Evolutionary conservation across 2,888 invertebrate genomes (phyloP), one percentile per base, ranked within the genome.

Genomic region (Leptura quadrifasciata): DNA sequence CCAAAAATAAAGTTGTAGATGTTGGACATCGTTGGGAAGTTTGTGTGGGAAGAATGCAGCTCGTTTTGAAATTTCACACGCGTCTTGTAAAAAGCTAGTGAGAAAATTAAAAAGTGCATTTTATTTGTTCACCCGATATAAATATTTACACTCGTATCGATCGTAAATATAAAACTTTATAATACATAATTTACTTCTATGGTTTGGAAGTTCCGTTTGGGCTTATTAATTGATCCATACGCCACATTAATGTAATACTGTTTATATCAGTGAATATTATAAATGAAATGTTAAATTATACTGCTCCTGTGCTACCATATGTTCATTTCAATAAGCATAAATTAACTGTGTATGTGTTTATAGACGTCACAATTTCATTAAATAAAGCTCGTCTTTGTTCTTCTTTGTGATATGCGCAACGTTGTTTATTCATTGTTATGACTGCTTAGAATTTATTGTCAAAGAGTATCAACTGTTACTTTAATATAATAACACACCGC

Each of bases 341-440:
- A 69, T 69, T 58, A 69, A 69, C 31, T 58, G 58, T 58, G 58
- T 54, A 54, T n/a, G 31, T 8, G 69, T 55, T 58, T 69, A 39
- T 21, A 47, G 21, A 58, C 69, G 69, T 58, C 69, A 69, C 54
- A n/a, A 39, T 69, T 69, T 58, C 54, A 69, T 69, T 69, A 69
- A 69, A 69, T 69, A 21, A 35, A 39, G 21, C 15, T 57, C 5
- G 12, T 47, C 47, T 47, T 47, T 47, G 47, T 47, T 47, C 21
- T 58, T 20, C 31, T 58, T 58, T 57, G 69, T 54, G 67, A 69
- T 69, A 58, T 35, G 35, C 31, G 12, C n/a, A 20, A 35, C 39
- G 58, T 69, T 58, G 58, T 31, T 69, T 69, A 58, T 69, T 69
- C 69, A 39, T 21, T 69, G n/a, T 54, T 47, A 39, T 24, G 55